Evolutionary conservation across 2,797 vertebrate genomes (phyloP), one percentile per base, ranked within the genome.

Genomic region (Aselliscus stoliczkanus): DNA sequence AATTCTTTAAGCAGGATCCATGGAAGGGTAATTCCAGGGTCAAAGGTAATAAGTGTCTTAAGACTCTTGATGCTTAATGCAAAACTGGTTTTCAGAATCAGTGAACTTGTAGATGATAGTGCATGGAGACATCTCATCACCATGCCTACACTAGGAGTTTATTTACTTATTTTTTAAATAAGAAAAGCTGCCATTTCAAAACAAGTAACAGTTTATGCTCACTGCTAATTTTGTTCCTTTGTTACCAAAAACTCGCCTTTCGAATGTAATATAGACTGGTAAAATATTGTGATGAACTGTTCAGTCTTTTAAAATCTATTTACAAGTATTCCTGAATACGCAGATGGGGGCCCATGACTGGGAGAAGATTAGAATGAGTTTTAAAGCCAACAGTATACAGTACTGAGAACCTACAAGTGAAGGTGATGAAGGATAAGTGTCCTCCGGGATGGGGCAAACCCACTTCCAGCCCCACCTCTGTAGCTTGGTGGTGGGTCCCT

Each of bases 111-210:
- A 42, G 31, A 31, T 60, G 37, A 75, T 20, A 58, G 27, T 56
- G 11, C 3, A 62, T 25, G 37, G 27, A 52, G 42, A 86, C 93
- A 29, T 2, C 31, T 4, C 27, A 10, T 85, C 47, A 39, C 37
- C 5, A 18, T 62, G 9, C 9, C 9, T 39, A 34, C 12, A 31
- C n/a, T n/a, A 29, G 34, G 20, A 13, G 56, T 88, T 88, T 72
- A 4, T 47, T 39, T 65, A 20, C 37, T 93, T 65, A 5, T 70
- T 93, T 92, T 87, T 96, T 39, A 86, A 69, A 67, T 73, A 65
- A 67, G 42, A 52, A 89, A 70, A 91, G 20, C 10, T 58, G 54
- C 72, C 23, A n/a, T 80, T 81, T 94, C 23, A n/a, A 95, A 83
- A 69, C 67, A 29, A 86, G 1, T 47, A 69, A 29, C 34, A 83